Evolutionary conservation across 37 sponge, comb jelly and placozoan genomes (phyloP).

Genomic region (Halichondria panicea): DNA sequence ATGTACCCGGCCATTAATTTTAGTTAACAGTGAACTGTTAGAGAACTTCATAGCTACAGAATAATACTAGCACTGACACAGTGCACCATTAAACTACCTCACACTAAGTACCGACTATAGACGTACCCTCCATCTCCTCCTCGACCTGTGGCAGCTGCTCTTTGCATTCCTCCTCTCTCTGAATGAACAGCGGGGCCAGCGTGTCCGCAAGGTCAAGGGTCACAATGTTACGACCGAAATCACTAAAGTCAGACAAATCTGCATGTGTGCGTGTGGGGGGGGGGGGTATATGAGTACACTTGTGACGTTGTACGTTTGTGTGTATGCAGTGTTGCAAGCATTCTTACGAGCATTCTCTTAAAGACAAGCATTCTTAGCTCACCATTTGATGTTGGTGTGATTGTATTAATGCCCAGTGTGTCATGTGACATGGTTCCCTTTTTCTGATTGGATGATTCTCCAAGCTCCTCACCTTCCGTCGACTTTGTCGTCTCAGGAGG

Average conservation of each 20-base stretch:
- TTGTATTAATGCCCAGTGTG: too few relatives aligned
- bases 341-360: not conserved
- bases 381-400: not conserved
- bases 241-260: not conserved
- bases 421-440: not conserved
- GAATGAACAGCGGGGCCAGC: slow-evolving; percentile 16
- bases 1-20: too few relatives aligned
- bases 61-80: not conserved
- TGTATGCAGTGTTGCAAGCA: not conserved
- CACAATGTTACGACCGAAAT: slow-evolving; percentile 35
- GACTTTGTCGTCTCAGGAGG: not conserved
- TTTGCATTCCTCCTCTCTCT: slow-evolving; percentile 3
- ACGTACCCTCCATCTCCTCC: slow-evolving; percentile 33
- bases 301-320: not conserved
- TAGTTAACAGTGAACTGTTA: too few relatives aligned
- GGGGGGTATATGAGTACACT: not conserved
- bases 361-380: not conserved
- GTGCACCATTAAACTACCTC: not conserved
- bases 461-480: not conserved
- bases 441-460: slow-evolving; percentile 2
- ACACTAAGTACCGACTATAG: not conserved
- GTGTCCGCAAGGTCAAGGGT: slow-evolving; percentile 11
- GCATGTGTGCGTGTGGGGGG: not conserved
- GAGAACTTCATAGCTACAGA: too few relatives aligned
- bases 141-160: slow-evolving; percentile 10